phyloP scores from a whole-genome alignment of 2,888 invertebrate species.

The Tinea semifulvella region DNA sequence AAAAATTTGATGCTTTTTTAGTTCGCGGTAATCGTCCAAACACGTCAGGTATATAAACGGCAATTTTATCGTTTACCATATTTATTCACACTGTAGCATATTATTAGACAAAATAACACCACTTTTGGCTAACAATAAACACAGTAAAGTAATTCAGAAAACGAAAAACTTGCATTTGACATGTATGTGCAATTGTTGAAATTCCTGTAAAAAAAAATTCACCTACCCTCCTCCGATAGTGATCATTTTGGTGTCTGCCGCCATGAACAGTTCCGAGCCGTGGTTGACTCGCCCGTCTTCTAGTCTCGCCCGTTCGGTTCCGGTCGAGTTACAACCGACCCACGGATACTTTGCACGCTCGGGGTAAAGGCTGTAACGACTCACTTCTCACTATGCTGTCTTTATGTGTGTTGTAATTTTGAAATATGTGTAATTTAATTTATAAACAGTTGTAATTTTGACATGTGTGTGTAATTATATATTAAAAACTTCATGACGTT shows the following conservation, averaged over 20 bases:
- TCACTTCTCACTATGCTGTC: not conserved
- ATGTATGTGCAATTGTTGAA: not conserved
- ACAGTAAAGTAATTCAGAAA: too few relatives aligned
- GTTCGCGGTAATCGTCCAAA: too few relatives aligned
- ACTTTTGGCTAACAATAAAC: too few relatives aligned
- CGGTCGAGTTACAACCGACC: constrained; percentile 75
- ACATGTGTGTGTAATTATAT: too few relatives aligned
- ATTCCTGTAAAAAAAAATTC: not conserved
- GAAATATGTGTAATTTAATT: too few relatives aligned
- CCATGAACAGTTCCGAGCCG: constrained; percentile 94
- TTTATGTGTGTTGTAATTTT: not conserved
- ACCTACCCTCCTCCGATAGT: constrained; percentile 95
- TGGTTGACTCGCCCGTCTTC: constrained; percentile 76
- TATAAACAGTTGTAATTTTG: too few relatives aligned
- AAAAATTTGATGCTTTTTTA: too few relatives aligned
- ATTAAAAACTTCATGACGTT: too few relatives aligned
- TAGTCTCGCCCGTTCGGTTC: constrained; percentile 33
- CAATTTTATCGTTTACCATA: too few relatives aligned
- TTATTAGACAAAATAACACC: too few relatives aligned
- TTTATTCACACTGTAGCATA: too few relatives aligned
- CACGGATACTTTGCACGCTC: constrained; percentile 92
- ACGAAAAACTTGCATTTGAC: too few relatives aligned
- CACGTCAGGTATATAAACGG: not conserved
- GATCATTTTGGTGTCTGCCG: constrained; percentile 93
- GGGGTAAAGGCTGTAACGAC: constrained; percentile 73